These are phyloP conservation scores for Melinaea marsaeus DNA, from an alignment of 2,888 invertebrate species.

Conservation along the genomic window DNA sequence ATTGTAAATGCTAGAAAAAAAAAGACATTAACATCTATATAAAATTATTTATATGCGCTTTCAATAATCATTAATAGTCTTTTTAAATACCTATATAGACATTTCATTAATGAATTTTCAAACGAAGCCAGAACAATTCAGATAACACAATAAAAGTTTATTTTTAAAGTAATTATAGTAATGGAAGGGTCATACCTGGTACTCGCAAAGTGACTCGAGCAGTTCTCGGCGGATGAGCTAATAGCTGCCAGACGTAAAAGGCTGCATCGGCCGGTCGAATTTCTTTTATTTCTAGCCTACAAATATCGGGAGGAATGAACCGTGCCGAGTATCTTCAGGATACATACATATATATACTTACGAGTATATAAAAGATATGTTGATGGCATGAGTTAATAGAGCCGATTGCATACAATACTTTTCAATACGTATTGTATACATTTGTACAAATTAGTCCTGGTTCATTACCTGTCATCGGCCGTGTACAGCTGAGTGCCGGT, in stretches of 20 bases:
- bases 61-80: too few species aligned
- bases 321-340: slow-evolving; percentile 61
- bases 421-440: too few species aligned
- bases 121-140: too few species aligned
- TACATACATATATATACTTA: neutral
- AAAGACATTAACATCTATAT: too few species aligned
- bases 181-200: slow-evolving; percentile 47
- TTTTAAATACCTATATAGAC: too few species aligned
- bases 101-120: too few species aligned
- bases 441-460: neutral
- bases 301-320: slow-evolving; percentile 71
- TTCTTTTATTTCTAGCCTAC: slow-evolving; percentile 62
- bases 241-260: slow-evolving; percentile 68
- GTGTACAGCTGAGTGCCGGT: slow-evolving; percentile 71
- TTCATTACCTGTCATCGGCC: slow-evolving; percentile 61
- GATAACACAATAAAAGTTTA: too few species aligned
- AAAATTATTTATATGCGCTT: neutral
- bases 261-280: slow-evolving; percentile 68
- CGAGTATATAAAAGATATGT: neutral
- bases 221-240: slow-evolving; percentile 68
- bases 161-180: too few species aligned
- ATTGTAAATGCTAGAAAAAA: too few species aligned
- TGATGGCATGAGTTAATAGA: slow-evolving; percentile 6
- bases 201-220: slow-evolving; percentile 65
- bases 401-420: slow-evolving; percentile 7